Base-by-base conservation (phyloP, 2,113 vertebrate species). In the Notothenia coriiceps region DNA sequence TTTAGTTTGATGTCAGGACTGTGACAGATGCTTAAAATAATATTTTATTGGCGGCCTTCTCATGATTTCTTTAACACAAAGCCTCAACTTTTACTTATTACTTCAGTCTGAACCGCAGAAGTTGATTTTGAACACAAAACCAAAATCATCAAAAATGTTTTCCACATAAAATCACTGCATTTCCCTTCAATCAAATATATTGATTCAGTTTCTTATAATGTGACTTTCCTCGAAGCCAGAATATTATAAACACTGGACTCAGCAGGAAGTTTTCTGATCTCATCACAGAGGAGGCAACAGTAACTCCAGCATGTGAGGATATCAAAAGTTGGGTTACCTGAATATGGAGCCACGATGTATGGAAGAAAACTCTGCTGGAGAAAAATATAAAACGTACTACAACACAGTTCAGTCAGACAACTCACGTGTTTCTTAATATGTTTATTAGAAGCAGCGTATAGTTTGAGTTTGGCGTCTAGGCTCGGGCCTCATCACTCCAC, bases 21-120 rank as follows among this genome's bases (percentile, higher is more conserved):
- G 8, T 82, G 86, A 78, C 63, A 67, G 84, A 85, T 84, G 72
- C 74, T 46, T 18, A 8, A 62, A 73, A 79, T 83, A 71, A 46
- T 33, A 40, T 73, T 82, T 70, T 68, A 69, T 64, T 55, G 47
- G 55, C 17, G 73, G 3, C 14, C 33, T 18, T 70, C 70, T 79
- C 59, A 10, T 55, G 62, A 35, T 61, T 56, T 44, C 52, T 33
- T 79, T 55, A 25, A 54, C 10, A 0, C 15, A 46, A 59, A 81
- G 62, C 59, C 13, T 44, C n/a, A 18, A n/a, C 20, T 73, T 62
- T 70, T 12, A 43, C 51, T 68, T 60, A 66, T 49, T 61, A 59
- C 65, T 49, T 35, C 74, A 68, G 71, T 67, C 65, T 51, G 67
- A 79, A 50, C 51, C 18, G 40, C 5, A 40, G n/a, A 3, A 0